Conservation (phyloP, 2,113 vertebrate genomes). For the Gorsachius goisagi region DNA sequence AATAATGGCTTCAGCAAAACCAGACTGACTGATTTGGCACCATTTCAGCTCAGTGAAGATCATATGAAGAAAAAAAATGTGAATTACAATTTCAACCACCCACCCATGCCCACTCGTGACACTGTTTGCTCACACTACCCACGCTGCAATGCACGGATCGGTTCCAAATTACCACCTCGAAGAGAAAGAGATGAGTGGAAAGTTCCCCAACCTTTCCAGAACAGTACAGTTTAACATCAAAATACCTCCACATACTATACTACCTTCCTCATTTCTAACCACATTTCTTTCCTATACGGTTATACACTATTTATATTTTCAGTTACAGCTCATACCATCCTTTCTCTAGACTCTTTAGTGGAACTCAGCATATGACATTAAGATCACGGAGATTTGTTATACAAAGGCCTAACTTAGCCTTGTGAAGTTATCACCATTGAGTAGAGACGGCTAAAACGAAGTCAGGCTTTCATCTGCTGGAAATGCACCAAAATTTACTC, state of each 20-base stretch:
- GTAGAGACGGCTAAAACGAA: background rate
- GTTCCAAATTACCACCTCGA: constrained; percentile 29
- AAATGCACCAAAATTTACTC: background rate
- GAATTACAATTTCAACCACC: constrained; percentile 41
- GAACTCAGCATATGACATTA: background rate
- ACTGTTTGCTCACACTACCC: constrained; percentile 54
- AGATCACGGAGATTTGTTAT: background rate
- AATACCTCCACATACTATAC: background rate
- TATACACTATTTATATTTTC: constrained; percentile 5
- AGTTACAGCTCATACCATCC: background rate
- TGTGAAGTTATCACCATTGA: background rate
- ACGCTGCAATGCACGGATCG: background rate
- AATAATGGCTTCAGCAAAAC: background rate
- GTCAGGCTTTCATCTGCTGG: background rate
- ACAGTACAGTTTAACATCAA: background rate
- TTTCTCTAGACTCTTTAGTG: background rate
- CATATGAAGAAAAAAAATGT: constrained; percentile 34
- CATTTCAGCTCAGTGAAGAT: background rate
- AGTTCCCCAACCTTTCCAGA: constrained; percentile 37
- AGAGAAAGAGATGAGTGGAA: background rate
- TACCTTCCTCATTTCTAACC: constrained; percentile 15
- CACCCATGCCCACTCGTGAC: constrained; percentile 28
- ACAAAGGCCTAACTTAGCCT: background rate
- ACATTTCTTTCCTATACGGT: background rate
- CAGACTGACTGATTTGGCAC: background rate